A percentile compares a stretch with the other conserved stretches of the same genome.
Evolutionary conservation across 1,140 invertebrate genomes (phyloP).

Genomic region (Sipha flava): DNA sequence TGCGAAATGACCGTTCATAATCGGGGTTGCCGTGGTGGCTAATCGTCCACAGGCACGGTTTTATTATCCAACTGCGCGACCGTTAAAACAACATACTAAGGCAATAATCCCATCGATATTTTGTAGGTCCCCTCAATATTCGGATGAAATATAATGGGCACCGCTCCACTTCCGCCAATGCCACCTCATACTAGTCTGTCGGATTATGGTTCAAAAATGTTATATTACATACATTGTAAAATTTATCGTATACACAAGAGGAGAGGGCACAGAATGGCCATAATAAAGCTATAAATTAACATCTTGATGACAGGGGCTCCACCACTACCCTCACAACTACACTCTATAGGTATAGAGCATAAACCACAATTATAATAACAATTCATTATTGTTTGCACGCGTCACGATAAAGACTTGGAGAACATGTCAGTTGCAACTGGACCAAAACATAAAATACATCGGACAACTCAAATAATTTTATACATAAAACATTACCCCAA

Average conservation of each 20-base stretch:
- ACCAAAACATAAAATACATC: background rate
- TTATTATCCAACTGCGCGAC: background rate
- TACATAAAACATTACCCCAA: too few species aligned
- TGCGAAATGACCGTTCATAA: background rate
- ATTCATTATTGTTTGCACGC: conserved; percentile 1
- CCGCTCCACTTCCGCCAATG: background rate
- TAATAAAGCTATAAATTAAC: conserved; percentile 31
- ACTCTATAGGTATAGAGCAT: background rate
- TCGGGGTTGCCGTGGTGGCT: background rate
- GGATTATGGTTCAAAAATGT: conserved; percentile 26
- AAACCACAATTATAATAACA: conserved; percentile 19
- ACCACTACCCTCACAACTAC: background rate
- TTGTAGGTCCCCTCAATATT: background rate
- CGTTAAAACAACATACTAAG: conserved; percentile 17
- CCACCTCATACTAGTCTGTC: background rate
- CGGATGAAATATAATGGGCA: background rate
- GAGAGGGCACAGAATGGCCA: background rate
- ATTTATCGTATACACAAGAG: background rate
- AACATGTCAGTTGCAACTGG: background rate
- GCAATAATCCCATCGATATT: conserved; percentile 30
- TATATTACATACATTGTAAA: conserved; percentile 14
- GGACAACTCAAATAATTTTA: too few species aligned
- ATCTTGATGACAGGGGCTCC: background rate
- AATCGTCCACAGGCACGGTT: conserved; percentile 5
- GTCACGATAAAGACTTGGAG: background rate